phyloP scores from a whole-genome alignment of 1,140 invertebrate species.

The Pogonus chalceus region DNA sequence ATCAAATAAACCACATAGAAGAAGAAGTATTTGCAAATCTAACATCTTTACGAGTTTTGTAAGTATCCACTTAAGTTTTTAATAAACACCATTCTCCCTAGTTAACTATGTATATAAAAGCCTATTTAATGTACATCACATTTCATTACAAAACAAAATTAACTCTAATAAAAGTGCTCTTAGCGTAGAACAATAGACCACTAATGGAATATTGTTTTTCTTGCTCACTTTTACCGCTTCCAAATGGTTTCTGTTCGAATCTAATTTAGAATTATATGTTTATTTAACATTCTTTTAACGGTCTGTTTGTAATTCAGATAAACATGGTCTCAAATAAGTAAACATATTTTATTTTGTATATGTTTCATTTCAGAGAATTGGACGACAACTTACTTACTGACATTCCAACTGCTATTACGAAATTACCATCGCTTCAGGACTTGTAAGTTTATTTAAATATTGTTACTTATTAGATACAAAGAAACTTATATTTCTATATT shows the following conservation, averaged over 20 bases:
- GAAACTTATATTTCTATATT: background rate
- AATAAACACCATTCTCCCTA: constrained; percentile 10
- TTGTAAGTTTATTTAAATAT: constrained; percentile 47
- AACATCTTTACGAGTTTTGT: constrained; percentile 56
- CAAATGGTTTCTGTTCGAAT: background rate
- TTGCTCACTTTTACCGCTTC: background rate
- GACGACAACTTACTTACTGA: constrained; percentile 61
- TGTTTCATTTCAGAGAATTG: constrained; percentile 49
- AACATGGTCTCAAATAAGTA: background rate
- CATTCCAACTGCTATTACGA: constrained; percentile 52
- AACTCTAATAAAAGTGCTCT: background rate
- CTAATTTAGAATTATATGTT: constrained; percentile 14
- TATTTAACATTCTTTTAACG: constrained; percentile 18
- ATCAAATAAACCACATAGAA: constrained; percentile 53
- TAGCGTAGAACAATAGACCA: background rate
- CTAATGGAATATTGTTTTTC: constrained; percentile 1
- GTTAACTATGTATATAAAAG: background rate
- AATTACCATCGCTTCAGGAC: constrained; percentile 54
- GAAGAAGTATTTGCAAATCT: constrained; percentile 54
- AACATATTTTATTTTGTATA: constrained; percentile 13
- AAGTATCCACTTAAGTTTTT: constrained; percentile 38
- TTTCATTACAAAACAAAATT: background rate
- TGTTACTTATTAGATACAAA: no score
- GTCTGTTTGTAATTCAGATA: background rate
- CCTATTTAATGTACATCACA: background rate